phyloP scores from a whole-genome alignment of 1,140 invertebrate species.

The Dinoponera quadriceps region DNA sequence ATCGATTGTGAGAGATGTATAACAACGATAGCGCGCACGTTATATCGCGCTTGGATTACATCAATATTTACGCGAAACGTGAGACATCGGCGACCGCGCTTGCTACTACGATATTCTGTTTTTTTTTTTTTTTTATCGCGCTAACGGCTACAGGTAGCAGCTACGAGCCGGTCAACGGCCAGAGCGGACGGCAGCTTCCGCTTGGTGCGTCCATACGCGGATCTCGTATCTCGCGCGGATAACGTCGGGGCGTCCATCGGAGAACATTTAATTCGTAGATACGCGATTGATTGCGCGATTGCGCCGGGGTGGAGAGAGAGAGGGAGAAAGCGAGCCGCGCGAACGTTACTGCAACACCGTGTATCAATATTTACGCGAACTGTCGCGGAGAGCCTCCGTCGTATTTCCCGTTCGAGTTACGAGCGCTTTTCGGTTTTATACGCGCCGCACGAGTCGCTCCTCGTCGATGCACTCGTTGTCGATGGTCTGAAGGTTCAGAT shows the following conservation, averaged over 20 bases:
- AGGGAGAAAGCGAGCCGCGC: neutral
- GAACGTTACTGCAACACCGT: neutral
- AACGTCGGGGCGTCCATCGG: neutral
- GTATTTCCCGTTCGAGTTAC: neutral
- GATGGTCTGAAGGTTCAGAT: no score
- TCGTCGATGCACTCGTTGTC: no score
- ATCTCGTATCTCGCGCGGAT: constrained; percentile 42
- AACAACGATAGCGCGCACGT: neutral
- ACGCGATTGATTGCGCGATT: constrained; percentile 39
- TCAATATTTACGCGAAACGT: constrained; percentile 54
- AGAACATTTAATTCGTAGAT: constrained; percentile 40
- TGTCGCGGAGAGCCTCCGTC: neutral
- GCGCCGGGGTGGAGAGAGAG: neutral
- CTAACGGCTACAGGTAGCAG: neutral
- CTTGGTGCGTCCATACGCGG: constrained; percentile 36
- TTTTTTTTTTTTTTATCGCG: constrained; percentile 42
- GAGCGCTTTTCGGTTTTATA: constrained; percentile 54
- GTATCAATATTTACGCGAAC: constrained; percentile 9
- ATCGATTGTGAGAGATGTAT: neutral
- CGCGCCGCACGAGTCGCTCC: constrained; percentile 21
- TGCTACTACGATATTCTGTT: constrained; percentile 28
- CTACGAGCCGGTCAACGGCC: no score
- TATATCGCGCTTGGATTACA: constrained; percentile 43
- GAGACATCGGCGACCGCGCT: constrained; percentile 20
- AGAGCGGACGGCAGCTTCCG: neutral